phyloP scores from a whole-genome alignment of 2,113 vertebrate species.

The Tringa solitaria region DNA sequence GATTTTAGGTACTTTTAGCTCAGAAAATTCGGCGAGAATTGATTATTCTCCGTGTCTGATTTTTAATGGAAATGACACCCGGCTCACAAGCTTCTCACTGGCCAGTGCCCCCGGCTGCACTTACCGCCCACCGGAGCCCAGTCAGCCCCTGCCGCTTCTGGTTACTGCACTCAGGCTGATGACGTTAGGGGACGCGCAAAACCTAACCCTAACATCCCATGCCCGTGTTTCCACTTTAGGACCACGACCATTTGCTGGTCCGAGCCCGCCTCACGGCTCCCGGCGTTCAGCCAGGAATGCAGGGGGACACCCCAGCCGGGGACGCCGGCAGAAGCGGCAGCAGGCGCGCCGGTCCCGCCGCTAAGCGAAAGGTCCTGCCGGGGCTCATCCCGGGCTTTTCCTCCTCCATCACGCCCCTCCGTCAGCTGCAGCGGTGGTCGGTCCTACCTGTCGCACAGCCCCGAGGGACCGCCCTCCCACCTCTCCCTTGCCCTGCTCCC shows the following conservation, averaged over 20 bases:
- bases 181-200: not conserved
- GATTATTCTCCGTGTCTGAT: not conserved
- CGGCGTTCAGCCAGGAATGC: rapidly evolving
- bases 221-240: rapidly evolving
- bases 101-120: not conserved
- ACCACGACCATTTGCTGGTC: not conserved
- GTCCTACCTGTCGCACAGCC: not conserved
- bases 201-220: too few relatives aligned
- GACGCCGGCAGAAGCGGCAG: too few relatives aligned
- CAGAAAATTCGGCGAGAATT: rapidly evolving
- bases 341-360: rapidly evolving
- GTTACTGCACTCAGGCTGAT: not conserved
- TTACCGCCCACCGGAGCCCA: rapidly evolving
- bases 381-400: rapidly evolving
- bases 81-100: rapidly evolving
- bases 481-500: not conserved
- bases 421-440: not conserved
- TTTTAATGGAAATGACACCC: not conserved
- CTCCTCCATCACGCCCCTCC: not conserved
- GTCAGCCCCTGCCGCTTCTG: rapidly evolving
- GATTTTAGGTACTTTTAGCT: not conserved
- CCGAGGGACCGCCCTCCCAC: too few relatives aligned
- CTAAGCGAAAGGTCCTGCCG: too few relatives aligned
- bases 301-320: rapidly evolving
- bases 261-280: not conserved